These are phyloP conservation scores for Oxytorus armatus DNA, from an alignment of 2,888 invertebrate genomes.

Conservation along the genomic window DNA sequence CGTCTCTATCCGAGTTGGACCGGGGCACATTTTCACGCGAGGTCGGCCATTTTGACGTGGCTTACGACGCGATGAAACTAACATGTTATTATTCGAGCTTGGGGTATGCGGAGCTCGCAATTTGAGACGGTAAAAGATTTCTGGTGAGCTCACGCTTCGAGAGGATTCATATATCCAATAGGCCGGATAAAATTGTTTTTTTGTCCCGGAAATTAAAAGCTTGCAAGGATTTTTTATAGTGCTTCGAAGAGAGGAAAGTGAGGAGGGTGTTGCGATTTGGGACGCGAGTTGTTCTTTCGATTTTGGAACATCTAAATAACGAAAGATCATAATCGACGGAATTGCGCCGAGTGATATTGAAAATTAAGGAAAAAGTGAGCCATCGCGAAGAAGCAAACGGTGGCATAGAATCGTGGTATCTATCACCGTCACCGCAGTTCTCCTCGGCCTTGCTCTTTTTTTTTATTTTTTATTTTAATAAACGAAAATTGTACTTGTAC, in stretches of 20 bases:
- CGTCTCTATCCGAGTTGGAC: neutral
- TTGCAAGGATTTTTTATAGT: too few species aligned
- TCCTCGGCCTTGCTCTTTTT: conserved; percentile 4
- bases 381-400: conserved; percentile 44
- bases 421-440: conserved; percentile 38
- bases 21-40: conserved; percentile 32
- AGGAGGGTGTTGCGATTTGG: neutral
- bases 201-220: too few species aligned
- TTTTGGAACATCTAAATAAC: conserved; percentile 12
- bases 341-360: conserved; percentile 38
- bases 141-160: too few species aligned
- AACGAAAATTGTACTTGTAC: neutral
- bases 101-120: too few species aligned
- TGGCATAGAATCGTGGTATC: conserved; percentile 14
- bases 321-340: conserved; percentile 32
- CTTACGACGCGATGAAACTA: conserved; percentile 12
- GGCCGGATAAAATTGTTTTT: too few species aligned
- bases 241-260: neutral
- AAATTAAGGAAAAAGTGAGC: conserved; percentile 63
- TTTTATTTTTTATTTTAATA: neutral
- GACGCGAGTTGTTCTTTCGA: conserved; percentile 18
- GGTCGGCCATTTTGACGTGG: conserved; percentile 33
- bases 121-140: neutral
- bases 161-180: too few species aligned
- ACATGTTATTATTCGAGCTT: neutral